Percentiles rank a stretch among this genome's conserved stretches.
These are phyloP conservation scores for Tortricodes alternella DNA, from an alignment of 2,888 invertebrate genomes.

Conservation along the genomic window DNA sequence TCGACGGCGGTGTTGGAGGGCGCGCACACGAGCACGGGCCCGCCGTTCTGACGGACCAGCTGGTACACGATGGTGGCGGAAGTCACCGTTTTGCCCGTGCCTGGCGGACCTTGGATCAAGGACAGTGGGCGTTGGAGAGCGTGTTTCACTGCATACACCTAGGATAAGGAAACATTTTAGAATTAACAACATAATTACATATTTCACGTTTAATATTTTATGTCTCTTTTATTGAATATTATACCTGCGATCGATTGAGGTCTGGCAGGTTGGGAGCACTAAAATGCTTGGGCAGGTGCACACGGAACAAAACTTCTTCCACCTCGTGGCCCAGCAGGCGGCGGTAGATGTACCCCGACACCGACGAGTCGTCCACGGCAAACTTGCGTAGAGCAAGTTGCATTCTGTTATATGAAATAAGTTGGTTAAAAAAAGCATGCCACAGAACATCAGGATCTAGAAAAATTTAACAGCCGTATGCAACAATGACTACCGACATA, in stretches of 20 bases:
- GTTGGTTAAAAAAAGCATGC: too few relatives aligned
- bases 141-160: constrained; percentile 98
- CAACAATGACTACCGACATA: too few relatives aligned
- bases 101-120: constrained; percentile 98
- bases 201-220: not conserved
- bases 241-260: constrained; percentile 96
- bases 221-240: not conserved
- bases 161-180: not conserved
- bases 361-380: constrained; percentile 97
- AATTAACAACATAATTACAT: not conserved
- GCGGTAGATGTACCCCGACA: constrained; percentile 99
- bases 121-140: constrained; percentile 97
- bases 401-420: constrained; percentile 90
- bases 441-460: too few relatives aligned
- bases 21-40: constrained; percentile 98
- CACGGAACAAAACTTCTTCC: constrained; percentile 95
- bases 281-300: constrained; percentile 97
- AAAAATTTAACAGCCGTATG: too few relatives aligned
- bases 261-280: constrained; percentile 99
- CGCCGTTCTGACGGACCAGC: constrained; percentile 95
- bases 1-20: constrained; percentile 99
- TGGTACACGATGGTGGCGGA: constrained; percentile 99
- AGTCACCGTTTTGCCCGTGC: constrained; percentile 99
- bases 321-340: constrained; percentile 96
- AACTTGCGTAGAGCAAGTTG: constrained; percentile 96